Base-by-base conservation (phyloP, 35 echinoderm and acorn worm species). In the Hemicentrotus pulcherrimus region DNA sequence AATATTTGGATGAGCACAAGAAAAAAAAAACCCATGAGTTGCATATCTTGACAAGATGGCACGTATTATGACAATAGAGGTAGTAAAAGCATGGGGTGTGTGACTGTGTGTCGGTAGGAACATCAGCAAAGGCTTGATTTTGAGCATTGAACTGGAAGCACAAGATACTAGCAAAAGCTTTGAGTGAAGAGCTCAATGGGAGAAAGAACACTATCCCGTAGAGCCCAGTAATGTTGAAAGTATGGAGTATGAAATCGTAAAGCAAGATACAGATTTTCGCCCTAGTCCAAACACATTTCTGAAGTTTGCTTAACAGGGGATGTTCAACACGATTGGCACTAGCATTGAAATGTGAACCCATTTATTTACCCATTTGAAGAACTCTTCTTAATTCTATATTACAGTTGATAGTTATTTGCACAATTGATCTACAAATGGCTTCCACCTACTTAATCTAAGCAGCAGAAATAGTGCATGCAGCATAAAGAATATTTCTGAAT, bases 401-500 rank as follows among this genome's bases (percentile, higher is more conserved):
- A 78, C 65, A 78, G 65, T 55, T 55, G 7, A 28, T 78, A 28
- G 65, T 78, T 78, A 78, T 78, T 78, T 78, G 65, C 65, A 78
- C 18, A 0, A 78, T 28, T 78, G 5, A 22, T 78, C 22, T n/a
- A 70, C 61, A 70, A 70, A 55, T 78, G 18, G 19, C n/a, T 78
- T 71, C 22, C 28, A n/a, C 28, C 65, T 78, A 78, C 65, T 78
- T 90, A 90, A 35, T 32, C 88, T 90, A 90, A 46, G 88, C 88
- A 90, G 88, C 88, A 90, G 46, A 90, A 45, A 90, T 13, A 90
- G 32, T 90, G 88, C 88, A 90, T 90, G 88, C 88, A 90, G 88
- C 88, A 90, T 90, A 32, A 90, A 33, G 31, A 45, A 90, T 45
- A 45, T 90, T 90, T 47, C 88, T 33, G 46, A 45, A 45, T 47